phyloP scores from a whole-genome alignment of 2,888 invertebrate genomes.

The Acleris cristana region DNA sequence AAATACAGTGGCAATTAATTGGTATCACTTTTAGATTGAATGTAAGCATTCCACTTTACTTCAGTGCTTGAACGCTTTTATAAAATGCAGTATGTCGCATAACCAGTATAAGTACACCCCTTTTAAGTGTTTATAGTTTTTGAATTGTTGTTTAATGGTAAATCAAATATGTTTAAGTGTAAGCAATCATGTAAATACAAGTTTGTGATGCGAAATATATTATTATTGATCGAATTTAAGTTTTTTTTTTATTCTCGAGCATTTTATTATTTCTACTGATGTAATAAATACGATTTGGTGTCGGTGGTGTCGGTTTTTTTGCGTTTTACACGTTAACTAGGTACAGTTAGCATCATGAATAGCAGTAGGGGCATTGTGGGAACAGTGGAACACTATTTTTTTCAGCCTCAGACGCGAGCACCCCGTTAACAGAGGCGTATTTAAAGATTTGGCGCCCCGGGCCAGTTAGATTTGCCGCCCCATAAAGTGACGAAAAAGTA shows the following conservation, averaged over 20 bases:
- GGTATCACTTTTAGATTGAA: conserved; percentile 48
- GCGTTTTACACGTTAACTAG: too few relatives aligned
- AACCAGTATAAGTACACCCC: conserved; percentile 72
- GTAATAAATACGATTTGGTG: too few relatives aligned
- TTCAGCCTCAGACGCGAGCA: too few relatives aligned
- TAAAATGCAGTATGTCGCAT: conserved; percentile 51
- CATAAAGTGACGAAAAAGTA: too few relatives aligned
- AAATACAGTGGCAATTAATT: conserved; percentile 45
- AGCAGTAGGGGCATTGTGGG: too few relatives aligned
- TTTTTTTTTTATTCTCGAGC: conserved; percentile 42
- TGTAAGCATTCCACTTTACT: conserved; percentile 73
- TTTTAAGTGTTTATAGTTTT: conserved; percentile 65
- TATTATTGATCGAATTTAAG: conserved; percentile 62
- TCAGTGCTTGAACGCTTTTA: conserved; percentile 53
- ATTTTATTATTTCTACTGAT: neutral
- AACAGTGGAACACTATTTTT: too few relatives aligned
- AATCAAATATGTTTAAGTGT: conserved; percentile 71
- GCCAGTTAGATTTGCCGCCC: too few relatives aligned
- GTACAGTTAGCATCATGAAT: too few relatives aligned
- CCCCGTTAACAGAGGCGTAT: too few relatives aligned
- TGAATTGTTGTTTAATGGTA: conserved; percentile 72
- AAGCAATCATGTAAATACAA: conserved; percentile 81
- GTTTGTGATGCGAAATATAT: conserved; percentile 77
- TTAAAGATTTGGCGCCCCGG: too few relatives aligned
- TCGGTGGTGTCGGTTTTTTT: too few relatives aligned